phyloP scores from a whole-genome alignment of 2,797 vertebrate genomes.

The Bradypus variegatus region DNA sequence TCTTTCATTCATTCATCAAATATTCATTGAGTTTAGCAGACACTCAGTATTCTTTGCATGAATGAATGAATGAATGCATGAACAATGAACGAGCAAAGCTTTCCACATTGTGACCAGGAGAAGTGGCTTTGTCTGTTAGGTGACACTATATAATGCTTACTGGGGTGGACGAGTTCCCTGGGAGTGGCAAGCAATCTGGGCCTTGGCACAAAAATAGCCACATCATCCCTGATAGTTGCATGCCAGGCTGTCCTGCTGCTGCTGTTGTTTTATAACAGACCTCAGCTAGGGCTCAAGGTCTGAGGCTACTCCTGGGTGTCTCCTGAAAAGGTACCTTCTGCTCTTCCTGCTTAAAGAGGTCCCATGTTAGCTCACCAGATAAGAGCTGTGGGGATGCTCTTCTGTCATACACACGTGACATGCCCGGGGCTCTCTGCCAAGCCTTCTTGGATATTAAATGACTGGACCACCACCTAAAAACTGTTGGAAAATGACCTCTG shows the following conservation, averaged over 20 bases:
- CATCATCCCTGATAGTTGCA: too few species aligned
- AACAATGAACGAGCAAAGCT: neutral
- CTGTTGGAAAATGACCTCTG: neutral
- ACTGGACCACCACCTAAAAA: neutral
- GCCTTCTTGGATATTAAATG: neutral
- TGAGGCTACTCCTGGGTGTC: neutral
- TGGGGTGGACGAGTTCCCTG: neutral
- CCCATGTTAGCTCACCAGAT: neutral
- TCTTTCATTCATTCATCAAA: neutral
- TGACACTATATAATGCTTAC: too few species aligned
- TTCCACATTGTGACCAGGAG: neutral
- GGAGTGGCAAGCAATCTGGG: neutral
- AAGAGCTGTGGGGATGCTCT: neutral
- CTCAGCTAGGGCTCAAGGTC: neutral
- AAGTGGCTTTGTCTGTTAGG: neutral
- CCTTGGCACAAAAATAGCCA: neutral
- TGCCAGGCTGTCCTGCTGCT: neutral
- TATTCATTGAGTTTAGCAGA: neutral
- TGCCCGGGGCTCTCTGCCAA: neutral
- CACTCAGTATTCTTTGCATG: neutral
- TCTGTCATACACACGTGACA: too few species aligned
- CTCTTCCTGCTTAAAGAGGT: neutral
- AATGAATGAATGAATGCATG: neutral
- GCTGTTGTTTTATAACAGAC: neutral
- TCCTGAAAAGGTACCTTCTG: neutral